A percentile compares a stretch with the other conserved stretches of the same genome.
phyloP scores from a whole-genome alignment of 1,140 invertebrate genomes.

The Drosophila subobscura region DNA sequence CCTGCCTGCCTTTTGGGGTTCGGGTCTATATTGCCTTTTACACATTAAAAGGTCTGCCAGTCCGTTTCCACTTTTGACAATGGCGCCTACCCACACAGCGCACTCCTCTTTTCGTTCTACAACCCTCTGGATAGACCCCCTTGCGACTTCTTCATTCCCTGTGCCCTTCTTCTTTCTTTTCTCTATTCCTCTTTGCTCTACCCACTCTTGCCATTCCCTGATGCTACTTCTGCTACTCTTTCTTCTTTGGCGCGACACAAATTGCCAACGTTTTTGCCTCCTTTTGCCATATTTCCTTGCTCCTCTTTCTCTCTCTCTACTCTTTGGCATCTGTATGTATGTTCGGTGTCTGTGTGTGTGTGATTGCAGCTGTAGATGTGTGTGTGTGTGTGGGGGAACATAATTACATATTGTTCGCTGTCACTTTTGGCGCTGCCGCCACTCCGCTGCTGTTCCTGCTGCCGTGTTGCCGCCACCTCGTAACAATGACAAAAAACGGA shows the following conservation, averaged over 20 bases:
- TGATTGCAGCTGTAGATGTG: slow-evolving; percentile 20
- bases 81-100: slow-evolving; percentile 27
- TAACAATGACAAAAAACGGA: slow-evolving; percentile 60
- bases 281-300: slow-evolving; percentile 74
- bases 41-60: slow-evolving; percentile 34
- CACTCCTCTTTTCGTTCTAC: not conserved
- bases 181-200: slow-evolving; percentile 3
- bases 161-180: slow-evolving; percentile 29
- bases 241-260: slow-evolving; percentile 72
- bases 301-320: not conserved
- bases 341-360: slow-evolving; percentile 3
- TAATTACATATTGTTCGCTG: slow-evolving; percentile 81
- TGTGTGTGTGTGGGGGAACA: slow-evolving; percentile 55
- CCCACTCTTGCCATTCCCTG: slow-evolving; percentile 25
- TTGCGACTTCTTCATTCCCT: not conserved
- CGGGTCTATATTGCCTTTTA: slow-evolving; percentile 51
- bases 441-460: slow-evolving; percentile 1
- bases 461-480: no score
- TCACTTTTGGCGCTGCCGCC: slow-evolving; percentile 73
- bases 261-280: slow-evolving; percentile 81
- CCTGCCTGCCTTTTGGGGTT: slow-evolving; percentile 6
- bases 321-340: not conserved
- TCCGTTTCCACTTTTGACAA: slow-evolving; percentile 44
- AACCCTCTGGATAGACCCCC: no score
- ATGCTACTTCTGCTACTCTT: slow-evolving; percentile 24